Evolutionary conservation across 2,113 vertebrate species (phyloP), one percentile per base, ranked within the genome.

Genomic region (Tragelaphus buxtoni): DNA sequence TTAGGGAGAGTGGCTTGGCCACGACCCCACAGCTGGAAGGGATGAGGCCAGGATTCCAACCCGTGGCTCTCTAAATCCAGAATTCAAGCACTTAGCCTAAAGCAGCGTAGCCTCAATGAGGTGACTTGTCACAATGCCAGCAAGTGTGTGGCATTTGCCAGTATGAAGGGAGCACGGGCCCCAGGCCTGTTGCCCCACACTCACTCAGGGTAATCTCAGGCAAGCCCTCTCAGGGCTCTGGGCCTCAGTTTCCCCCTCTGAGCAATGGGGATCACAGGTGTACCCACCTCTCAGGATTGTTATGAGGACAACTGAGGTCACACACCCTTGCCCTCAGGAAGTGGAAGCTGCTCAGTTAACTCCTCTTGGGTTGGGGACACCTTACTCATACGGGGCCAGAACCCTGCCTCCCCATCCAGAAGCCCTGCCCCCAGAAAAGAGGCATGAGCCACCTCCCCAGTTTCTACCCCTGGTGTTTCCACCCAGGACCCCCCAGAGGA

Each of bases 401-500:
- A 28, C 65, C 47, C 32, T 28, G n/a, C 30, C 39, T 88, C 49
- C 85, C 12, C 1, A 8, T 42, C 60, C 35, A 13, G 30, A 58
- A 80, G 22, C 61, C 61, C 22, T 0, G 1, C n/a, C 91, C 45
- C 22, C 47, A 45, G 5, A 13, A 60, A 47, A 94, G 76, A 74
- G 90, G 14, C 4, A 22, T 2, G 24, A 86, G 60, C 17, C 14
- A 42, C 32, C 14, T 9, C 72, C 79, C 86, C 61, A 63, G 45
- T 69, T 30, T 69, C 84, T 94, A 74, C 55, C 86, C 90, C 58
- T 80, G 83, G 5, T 93, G 20, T 97, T 89, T 97, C 90, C 90
- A 74, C n/a, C 20, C 90, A 98, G 97, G 97, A 98, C 49, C 87
- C 94, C 0, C 92, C 91, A 0, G 97, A 95, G 32, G 96, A 96